These are phyloP conservation scores for Apeltes quadracus DNA, from an alignment of 2,113 vertebrate genomes.

Conservation along the genomic window DNA sequence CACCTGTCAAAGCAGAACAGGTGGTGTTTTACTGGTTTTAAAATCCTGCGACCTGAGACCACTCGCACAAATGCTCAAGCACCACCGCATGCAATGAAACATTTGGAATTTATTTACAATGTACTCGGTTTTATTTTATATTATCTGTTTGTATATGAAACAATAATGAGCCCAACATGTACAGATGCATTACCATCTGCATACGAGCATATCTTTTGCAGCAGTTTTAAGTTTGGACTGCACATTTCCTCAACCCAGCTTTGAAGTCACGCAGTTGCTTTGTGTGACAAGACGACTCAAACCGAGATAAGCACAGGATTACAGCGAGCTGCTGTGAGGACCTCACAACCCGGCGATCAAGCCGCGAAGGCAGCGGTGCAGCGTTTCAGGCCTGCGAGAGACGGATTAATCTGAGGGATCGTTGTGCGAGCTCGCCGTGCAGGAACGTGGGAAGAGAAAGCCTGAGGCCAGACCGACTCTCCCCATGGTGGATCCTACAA, in stretches of 20 bases:
- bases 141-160: background rate
- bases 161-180: background rate
- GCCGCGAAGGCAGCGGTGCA: constrained; percentile 45
- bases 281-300: constrained; percentile 39
- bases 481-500: constrained; percentile 42
- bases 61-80: constrained; percentile 6
- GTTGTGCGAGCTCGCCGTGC: constrained; percentile 22
- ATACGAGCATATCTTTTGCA: background rate
- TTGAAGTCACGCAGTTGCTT: constrained; percentile 54
- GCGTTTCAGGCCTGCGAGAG: constrained; percentile 65
- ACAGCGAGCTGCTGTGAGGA: constrained; percentile 51
- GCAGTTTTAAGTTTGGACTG: background rate
- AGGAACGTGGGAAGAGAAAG: constrained; percentile 59
- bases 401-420: constrained; percentile 63
- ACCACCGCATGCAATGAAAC: background rate
- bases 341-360: constrained; percentile 43
- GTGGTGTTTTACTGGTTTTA: constrained; percentile 56
- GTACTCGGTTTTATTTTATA: background rate
- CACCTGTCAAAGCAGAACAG: constrained; percentile 73
- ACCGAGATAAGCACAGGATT: constrained; percentile 71
- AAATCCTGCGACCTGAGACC: constrained; percentile 12
- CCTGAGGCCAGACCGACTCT: constrained; percentile 60
- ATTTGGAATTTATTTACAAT: background rate
- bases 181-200: background rate
- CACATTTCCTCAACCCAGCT: background rate